These are phyloP conservation scores for Heterodera schachtii DNA, from an alignment of 1,140 invertebrate species.

Conservation along the genomic window DNA sequence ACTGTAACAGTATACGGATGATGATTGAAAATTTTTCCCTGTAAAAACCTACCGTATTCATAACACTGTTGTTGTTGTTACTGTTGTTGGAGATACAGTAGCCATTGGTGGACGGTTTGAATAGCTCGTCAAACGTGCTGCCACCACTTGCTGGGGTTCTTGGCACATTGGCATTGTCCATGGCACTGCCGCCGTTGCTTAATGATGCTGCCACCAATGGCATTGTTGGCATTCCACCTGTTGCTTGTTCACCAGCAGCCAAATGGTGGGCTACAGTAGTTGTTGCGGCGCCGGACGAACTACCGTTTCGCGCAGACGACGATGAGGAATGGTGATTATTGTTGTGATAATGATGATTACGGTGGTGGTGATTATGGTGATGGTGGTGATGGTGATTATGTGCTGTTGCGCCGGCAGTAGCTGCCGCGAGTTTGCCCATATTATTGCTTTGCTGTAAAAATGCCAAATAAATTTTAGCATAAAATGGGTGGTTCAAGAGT, in stretches of 20 bases:
- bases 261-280: neutral
- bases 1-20: no score
- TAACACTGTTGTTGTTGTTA: neutral
- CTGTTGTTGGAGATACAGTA: neutral
- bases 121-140: neutral
- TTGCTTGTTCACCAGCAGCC: no score
- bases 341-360: neutral
- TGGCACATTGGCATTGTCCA: neutral
- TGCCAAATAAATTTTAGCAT: neutral
- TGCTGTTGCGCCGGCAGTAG: neutral
- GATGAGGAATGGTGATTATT: neutral
- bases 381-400: slow-evolving; percentile 1
- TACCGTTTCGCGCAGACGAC: no score
- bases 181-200: neutral
- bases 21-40: neutral
- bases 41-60: neutral
- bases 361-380: slow-evolving; percentile 12
- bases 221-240: no score
- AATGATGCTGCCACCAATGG: neutral
- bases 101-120: neutral
- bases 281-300: neutral
- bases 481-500: no score
- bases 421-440: slow-evolving; percentile 18
- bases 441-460: slow-evolving; percentile 20
- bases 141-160: neutral